phyloP scores from a whole-genome alignment of 2,113 vertebrate genomes.

The Ibidorhyncha struthersii region DNA sequence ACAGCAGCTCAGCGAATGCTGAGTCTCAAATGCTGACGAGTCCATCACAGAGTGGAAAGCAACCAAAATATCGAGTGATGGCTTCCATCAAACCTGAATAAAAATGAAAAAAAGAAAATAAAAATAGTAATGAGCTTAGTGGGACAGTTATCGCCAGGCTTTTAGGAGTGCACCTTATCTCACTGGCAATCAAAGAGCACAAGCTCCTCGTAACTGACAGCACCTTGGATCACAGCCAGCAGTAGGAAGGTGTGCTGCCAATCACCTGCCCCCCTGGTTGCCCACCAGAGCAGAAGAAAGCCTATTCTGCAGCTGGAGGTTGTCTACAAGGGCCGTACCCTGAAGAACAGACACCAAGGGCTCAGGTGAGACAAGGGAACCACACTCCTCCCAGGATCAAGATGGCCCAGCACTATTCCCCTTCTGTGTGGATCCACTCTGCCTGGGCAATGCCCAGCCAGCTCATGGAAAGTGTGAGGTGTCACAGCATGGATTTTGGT shows the following conservation, averaged over 20 bases:
- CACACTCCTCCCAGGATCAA: background rate
- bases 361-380: background rate
- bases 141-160: background rate
- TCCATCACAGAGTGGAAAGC: background rate
- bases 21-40: background rate
- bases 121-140: background rate
- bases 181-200: no score
- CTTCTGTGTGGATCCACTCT: background rate
- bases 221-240: background rate
- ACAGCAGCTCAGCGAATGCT: background rate
- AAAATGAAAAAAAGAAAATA: background rate
- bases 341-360: background rate
- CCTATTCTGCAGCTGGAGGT: background rate
- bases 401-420: background rate
- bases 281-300: background rate
- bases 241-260: background rate
- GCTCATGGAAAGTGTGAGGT: background rate
- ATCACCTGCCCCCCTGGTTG: background rate
- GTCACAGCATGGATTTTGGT: background rate
- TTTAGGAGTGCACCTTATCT: background rate
- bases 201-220: background rate
- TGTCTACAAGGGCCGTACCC: background rate
- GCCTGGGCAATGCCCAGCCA: background rate
- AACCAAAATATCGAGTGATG: background rate
- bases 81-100: background rate